Conservation (phyloP, 2,888 invertebrate species). For the Plebejus melissa region DNA sequence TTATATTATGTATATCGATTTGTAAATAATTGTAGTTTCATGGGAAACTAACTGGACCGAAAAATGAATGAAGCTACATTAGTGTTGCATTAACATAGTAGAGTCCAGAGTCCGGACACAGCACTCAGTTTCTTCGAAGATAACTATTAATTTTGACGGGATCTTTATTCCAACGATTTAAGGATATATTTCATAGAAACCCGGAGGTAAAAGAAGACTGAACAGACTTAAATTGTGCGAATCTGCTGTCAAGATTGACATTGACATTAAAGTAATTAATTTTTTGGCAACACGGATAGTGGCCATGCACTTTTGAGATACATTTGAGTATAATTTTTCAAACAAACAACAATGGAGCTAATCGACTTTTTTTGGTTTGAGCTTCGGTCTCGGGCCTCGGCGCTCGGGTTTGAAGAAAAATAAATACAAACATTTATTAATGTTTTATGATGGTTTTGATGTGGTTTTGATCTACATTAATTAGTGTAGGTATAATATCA, state of each 20-base stretch:
- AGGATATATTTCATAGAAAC: neutral
- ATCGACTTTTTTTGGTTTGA: neutral
- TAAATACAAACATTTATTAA: neutral
- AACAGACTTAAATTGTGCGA: neutral
- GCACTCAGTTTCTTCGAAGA: too few species aligned
- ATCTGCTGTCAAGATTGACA: constrained; percentile 6
- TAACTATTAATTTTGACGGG: neutral
- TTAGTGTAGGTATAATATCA: too few species aligned
- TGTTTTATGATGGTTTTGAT: too few species aligned
- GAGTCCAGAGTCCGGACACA: neutral
- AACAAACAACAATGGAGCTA: neutral
- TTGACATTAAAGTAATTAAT: constrained; percentile 9
- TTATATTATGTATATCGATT: too few species aligned
- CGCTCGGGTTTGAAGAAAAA: neutral
- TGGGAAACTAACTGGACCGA: neutral
- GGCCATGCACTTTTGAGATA: neutral
- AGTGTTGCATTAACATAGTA: neutral
- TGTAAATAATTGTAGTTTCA: too few species aligned
- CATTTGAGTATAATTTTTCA: neutral
- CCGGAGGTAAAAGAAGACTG: too few species aligned
- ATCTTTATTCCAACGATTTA: neutral
- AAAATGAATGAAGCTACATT: neutral
- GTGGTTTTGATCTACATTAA: too few species aligned
- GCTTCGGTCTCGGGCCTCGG: neutral
- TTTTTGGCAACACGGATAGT: neutral